Evolutionary conservation across 2,797 vertebrate species (phyloP), one percentile per base, ranked within the genome.

Genomic region (Hippocampus kuda): DNA sequence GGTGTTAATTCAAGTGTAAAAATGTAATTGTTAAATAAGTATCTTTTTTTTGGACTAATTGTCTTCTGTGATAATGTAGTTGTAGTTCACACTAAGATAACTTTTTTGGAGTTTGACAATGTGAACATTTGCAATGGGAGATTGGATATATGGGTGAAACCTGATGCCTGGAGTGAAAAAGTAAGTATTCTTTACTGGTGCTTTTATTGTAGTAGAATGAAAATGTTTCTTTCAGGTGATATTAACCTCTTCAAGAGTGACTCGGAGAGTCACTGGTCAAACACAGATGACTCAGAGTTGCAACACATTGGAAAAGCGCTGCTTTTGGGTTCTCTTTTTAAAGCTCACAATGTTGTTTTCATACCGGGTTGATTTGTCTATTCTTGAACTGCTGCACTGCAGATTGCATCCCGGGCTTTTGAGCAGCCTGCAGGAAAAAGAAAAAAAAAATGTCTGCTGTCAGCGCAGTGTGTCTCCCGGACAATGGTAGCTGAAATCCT

Each of bases 401-500:
- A 87, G 80, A 86, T 81, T 84, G 75, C 48, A 15, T 84, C 75
- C 69, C 16, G 0, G 70, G 83, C 78, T 84, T 87, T 85, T 81
- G 69, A 79, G 81, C 69, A 38, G 73, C 79, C 71, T 27, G 70
- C 81, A 77, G 81, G 78, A 86, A 84, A 84, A 85, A 86, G 22
- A 42, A 42, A 62, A 38, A 62, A 20, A 41, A 63, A 63, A 38
- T n/a, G 79, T 76, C 72, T 83, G 71, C 82, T 83, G 79, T 87
- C 84, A 83, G 80, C 79, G 69, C 77, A 59, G 67, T 71, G 72
- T 78, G 79, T 86, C 80, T 84, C 75, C 75, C 81, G 83, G 83
- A 89, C 83, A 84, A 87, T 83, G 77, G 78, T 63, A 72, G 82
- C 75, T 59, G 59, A 77, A 85, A 82, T 83, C 80, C 77, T 80